Evolutionary conservation across 2,113 vertebrate genomes (phyloP), one percentile per base, ranked within the genome.

Genomic region (Cathartes aura): DNA sequence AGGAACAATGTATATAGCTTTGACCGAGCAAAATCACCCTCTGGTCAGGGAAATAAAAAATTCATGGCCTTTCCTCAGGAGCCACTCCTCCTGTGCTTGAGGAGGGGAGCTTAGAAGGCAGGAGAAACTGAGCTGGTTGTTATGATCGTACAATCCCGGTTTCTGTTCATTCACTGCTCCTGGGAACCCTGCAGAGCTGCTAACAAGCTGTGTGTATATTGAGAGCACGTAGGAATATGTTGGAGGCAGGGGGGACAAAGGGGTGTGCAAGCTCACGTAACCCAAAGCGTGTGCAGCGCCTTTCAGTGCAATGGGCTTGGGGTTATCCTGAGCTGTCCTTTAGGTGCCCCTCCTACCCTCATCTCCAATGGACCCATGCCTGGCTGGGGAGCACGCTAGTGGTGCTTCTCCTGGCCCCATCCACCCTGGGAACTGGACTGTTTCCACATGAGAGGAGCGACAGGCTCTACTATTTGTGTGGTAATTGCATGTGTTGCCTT

Each of bases 11-110:
- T 62, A 48, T 45, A 60, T 42, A 63, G 85, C 91, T 97, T 95
- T 55, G 45, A 94, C 55, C 4, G 3, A 66, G 71, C 72, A 93
- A 96, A 95, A 90, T 90, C 64, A 20, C 88, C 72, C 76, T 94
- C 72, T 80, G 92, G 29, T 82, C 48, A 85, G 59, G 47, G 36
- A 96, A 96, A 95, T 95, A 91, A 94, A 94, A 96, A 95, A 95
- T 82, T 90, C 73, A 87, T 78, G 81, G 86, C 66, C 66, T 82
- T 95, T 87, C 88, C 91, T 95, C 66, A 0, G 0, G 52, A 93
- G 90, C 78, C 84, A 55, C 89, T 91, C 95, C 79, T 95, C 74
- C 62, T 16, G 62, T 22, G 85, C 90, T 55, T 52, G 17, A 66
- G 64, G 56, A 87, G 70, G 74, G 79, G 75, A 88, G 84, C 15